Percentiles rank a stretch among this genome's conserved stretches.
Conservation (phyloP, 2,888 invertebrate genomes). For the Antheraea yamamai region DNA sequence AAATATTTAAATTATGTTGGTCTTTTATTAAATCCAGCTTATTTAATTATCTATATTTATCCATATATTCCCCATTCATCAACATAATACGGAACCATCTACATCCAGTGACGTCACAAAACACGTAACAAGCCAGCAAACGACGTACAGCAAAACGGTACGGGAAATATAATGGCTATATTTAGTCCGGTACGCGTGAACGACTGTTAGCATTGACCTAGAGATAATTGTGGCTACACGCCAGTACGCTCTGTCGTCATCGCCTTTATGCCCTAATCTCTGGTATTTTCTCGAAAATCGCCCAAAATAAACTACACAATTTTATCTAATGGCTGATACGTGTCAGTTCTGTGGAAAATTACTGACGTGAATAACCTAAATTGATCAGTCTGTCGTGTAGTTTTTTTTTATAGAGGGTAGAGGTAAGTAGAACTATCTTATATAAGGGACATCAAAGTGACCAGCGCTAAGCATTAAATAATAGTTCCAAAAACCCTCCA, state of each 20-base stretch:
- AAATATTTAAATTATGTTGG: too few species aligned
- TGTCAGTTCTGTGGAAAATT: neutral
- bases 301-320: neutral
- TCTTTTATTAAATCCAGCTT: too few species aligned
- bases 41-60: too few species aligned
- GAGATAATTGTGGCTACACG: constrained; percentile 19
- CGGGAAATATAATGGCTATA: constrained; percentile 6
- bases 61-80: neutral
- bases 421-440: too few species aligned
- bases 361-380: neutral
- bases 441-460: too few species aligned
- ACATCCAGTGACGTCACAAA: neutral
- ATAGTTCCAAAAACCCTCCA: too few species aligned
- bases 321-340: neutral
- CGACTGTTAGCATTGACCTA: constrained; percentile 21
- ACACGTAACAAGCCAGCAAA: neutral
- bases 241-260: constrained; percentile 6
- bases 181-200: neutral
- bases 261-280: neutral
- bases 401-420: too few species aligned
- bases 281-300: neutral
- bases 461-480: too few species aligned
- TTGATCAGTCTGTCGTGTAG: neutral
- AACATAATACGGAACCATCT: neutral
- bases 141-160: neutral